Evolutionary conservation across 2,888 invertebrate genomes (phyloP), one percentile per base, ranked within the genome.

Genomic region (Lathronympha strigana): DNA sequence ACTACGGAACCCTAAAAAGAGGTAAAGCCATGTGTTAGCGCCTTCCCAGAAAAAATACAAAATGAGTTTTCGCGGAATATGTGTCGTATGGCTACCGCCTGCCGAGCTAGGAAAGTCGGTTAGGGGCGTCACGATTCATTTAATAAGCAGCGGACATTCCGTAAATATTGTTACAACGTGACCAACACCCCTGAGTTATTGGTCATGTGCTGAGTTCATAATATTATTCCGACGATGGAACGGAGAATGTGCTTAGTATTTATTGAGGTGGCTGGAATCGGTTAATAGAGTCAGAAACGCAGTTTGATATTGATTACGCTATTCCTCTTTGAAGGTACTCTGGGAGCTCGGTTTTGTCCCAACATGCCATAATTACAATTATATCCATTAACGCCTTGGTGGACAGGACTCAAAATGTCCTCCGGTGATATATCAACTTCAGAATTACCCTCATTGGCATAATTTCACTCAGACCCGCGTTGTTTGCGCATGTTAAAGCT

Each of bases 141-240:
- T 67, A 66, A 61, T 61, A 64, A 61, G 54, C 57, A 66, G 40
- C 54, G 68, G 66, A 72, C 74, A 75, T 77, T 74, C 74, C 74
- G 60, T 71, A 74, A 80, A 81, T 78, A 79, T 76, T 81, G 72
- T 73, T 73, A 74, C 76, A 75, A 73, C 71, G 79, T 77, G 72
- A 72, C 70, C 70, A 62, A 55, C 43, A 53, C 50, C 53, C 66
- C 60, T 62, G 57, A 68, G 75, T 76, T 76, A 74, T 72, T 67
- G 70, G 63, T 5, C n/a, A 67, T 69, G 69, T 68, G 72, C 67
- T 53, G 69, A 73, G 72, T 75, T 75, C 69, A 73, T 78, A 72
- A 73, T 75, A 76, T 45, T 19, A 40, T 47, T 58, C 17, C 19
- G 28, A 40, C 6, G 1, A 17, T 13, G 15, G 54, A 23, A 53